These are phyloP conservation scores for Atlantisia rogersi DNA, from an alignment of 2,113 vertebrate species.

Conservation along the genomic window DNA sequence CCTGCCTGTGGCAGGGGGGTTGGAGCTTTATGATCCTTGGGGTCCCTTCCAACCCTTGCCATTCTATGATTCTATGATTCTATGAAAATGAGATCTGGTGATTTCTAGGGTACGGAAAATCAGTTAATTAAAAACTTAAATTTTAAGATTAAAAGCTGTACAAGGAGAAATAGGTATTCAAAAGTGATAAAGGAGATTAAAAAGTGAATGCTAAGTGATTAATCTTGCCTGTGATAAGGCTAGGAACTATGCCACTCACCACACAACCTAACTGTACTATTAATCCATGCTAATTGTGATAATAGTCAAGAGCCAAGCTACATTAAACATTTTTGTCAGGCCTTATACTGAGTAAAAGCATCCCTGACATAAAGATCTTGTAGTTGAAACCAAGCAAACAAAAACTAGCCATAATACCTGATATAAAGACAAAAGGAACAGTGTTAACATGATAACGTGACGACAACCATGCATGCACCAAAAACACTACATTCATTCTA, in stretches of 20 bases:
- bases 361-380: neutral
- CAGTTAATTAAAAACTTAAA: neutral
- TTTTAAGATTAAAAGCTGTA: neutral
- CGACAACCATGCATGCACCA: neutral
- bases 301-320: neutral
- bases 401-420: neutral
- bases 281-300: neutral
- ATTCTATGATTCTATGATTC: no score
- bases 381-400: neutral
- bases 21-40: no score
- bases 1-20: no score
- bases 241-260: neutral
- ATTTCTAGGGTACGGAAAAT: neutral
- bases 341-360: accelerated
- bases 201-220: neutral
- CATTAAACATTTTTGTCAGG: neutral
- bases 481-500: neutral
- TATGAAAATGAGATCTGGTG: neutral
- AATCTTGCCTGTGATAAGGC: neutral
- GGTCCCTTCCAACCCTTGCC: no score
- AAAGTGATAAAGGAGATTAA: neutral
- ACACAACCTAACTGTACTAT: neutral
- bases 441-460: neutral
- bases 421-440: neutral
- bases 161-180: neutral